Conservation (phyloP, 2,888 invertebrate genomes). For the Cerastoderma edule region DNA sequence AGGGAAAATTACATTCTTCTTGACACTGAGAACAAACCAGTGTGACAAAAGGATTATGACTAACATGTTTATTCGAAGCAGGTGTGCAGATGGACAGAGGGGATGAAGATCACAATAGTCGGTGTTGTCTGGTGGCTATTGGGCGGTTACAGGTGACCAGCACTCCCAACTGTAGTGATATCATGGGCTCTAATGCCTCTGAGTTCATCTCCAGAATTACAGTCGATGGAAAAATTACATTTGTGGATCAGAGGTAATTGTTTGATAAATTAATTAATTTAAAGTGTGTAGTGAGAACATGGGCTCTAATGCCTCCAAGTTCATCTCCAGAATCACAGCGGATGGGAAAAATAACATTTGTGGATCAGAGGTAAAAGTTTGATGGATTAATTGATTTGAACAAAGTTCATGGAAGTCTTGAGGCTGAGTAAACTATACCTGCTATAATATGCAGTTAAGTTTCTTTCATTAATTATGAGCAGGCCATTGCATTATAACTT, state of each 20-base stretch:
- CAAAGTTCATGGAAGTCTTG: not conserved
- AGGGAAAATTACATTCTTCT: too few species aligned
- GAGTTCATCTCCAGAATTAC: conserved; percentile 99
- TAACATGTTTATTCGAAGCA: too few species aligned
- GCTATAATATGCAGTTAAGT: too few species aligned
- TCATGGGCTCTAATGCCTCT: conserved; percentile 88
- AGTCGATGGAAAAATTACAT: conserved; percentile 98
- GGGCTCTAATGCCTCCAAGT: conserved; percentile 90
- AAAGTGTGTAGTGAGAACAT: conserved; percentile 90
- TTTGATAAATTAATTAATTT: not conserved
- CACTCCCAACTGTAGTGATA: conserved; percentile 95
- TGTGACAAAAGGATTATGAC: too few species aligned
- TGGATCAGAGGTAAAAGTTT: conserved; percentile 90
- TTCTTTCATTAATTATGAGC: too few species aligned
- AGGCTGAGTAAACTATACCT: too few species aligned
- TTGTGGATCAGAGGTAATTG: conserved; percentile 93
- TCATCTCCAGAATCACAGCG: conserved; percentile 97
- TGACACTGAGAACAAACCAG: too few species aligned
- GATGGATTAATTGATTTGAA: not conserved
- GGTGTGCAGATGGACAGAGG: conserved; percentile 93
- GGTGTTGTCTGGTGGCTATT: conserved; percentile 99
- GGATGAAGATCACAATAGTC: conserved; percentile 87
- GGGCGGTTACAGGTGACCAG: conserved; percentile 98
- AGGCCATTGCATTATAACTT: too few species aligned
- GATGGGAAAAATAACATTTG: conserved; percentile 99